phyloP scores from a whole-genome alignment of 2,113 vertebrate species.

The Pundamilia nyererei region DNA sequence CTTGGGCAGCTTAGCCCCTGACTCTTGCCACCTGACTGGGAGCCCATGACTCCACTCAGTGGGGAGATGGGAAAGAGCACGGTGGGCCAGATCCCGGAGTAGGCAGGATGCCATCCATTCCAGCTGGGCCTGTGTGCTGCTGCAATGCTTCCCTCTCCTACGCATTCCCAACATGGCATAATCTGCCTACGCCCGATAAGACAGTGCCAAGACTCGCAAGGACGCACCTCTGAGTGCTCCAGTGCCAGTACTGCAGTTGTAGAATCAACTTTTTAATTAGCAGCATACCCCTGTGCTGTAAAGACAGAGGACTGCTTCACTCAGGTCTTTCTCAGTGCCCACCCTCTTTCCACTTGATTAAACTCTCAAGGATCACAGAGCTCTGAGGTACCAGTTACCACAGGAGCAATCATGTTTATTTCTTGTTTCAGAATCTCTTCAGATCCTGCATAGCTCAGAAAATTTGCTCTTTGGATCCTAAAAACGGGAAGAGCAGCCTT shows the following conservation, averaged over 20 bases:
- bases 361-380: constrained; percentile 13
- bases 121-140: constrained; percentile 45
- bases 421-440: constrained; percentile 35
- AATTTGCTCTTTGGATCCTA: neutral
- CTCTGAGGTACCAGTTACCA: constrained; percentile 22
- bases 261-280: constrained; percentile 78
- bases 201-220: constrained; percentile 62
- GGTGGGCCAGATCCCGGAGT: constrained; percentile 51
- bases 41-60: constrained; percentile 41
- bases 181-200: constrained; percentile 73
- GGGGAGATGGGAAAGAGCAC: constrained; percentile 37
- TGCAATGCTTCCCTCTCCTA: constrained; percentile 24
- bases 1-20: constrained; percentile 48
- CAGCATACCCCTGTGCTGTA: constrained; percentile 48
- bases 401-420: constrained; percentile 49
- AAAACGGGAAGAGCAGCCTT: neutral
- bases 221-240: constrained; percentile 62
- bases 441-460: neutral
- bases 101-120: constrained; percentile 56
- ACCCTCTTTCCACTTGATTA: constrained; percentile 49
- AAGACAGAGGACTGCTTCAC: constrained; percentile 51
- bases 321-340: constrained; percentile 43
- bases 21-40: constrained; percentile 50
- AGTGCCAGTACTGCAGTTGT: constrained; percentile 58
- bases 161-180: constrained; percentile 46